Evolutionary conservation across 1,140 invertebrate species (phyloP), one percentile per base, ranked within the genome.

Genomic region (Pinna nobilis): DNA sequence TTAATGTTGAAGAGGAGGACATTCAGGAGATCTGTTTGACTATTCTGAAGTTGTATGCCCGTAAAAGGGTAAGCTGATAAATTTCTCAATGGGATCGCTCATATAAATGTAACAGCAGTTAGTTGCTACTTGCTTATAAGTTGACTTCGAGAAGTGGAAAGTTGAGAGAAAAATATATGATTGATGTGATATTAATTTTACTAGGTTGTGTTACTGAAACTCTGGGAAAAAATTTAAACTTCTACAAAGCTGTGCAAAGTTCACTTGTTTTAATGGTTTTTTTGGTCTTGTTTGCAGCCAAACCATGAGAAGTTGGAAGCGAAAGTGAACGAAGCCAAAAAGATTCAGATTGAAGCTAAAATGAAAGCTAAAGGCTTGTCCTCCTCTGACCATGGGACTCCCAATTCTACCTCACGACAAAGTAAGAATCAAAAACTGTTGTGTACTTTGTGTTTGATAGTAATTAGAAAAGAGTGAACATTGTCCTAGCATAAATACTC

Each of bases 1-100:
- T 99, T 86, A 93, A 93, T 82, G 96, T 96, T 0, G 91, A 91
- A 0, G 95, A 97, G 89, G 91, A 91, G 18, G 92, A 96, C 59
- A 95, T 99, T 11, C 91, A 94, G 69, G 94, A 96, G 79, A 95
- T 98, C 37, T 96, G 94, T 78, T 88, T 93, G 39, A 92, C 93
- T 28, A 96, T 99, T 73, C 89, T 98, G 32, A 91, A 93, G 72
- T 90, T 99, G 0, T 99, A 99, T 84, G 93, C 92, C 35, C 78
- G 86, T 23, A 66, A 75, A 74, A 88, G 84, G 85, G 87, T 88
- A 70, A 57, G 78, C 37, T 47, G 15, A 18, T 15, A 18, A 33
- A 0, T 6, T 15, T 9, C 18, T n/a, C n/a, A n/a, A n/a, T n/a
- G n/a, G n/a, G n/a, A n/a, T n/a, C 77, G 39, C 55, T n/a, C n/a